Conservation (phyloP, 2,797 vertebrate species). For the Enteromius argenteus region DNA sequence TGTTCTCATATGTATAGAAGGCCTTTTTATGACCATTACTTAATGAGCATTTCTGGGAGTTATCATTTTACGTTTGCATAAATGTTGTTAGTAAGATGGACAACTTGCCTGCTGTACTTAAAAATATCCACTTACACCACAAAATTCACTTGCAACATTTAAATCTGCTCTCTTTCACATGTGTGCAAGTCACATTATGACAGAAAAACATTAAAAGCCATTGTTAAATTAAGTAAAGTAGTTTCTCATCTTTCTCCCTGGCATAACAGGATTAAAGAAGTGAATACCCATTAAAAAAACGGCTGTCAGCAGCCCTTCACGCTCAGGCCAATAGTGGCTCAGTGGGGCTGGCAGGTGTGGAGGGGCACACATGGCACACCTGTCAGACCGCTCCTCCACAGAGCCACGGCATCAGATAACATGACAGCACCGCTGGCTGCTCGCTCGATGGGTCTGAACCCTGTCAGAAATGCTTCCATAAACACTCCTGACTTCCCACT, state of each 20-base stretch:
- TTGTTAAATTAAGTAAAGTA: background rate
- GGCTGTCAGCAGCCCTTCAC: constrained; percentile 50
- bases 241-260: background rate
- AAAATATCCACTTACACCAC: background rate
- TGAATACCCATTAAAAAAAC: constrained; percentile 43
- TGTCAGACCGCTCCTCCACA: constrained; percentile 75
- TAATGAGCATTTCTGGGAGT: background rate
- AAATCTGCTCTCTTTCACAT: background rate
- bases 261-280: constrained; percentile 32
- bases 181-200: background rate
- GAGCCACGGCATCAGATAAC: constrained; percentile 75
- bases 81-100: constrained; percentile 1
- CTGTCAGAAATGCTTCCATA: constrained; percentile 80
- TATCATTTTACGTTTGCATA: background rate
- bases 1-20: background rate
- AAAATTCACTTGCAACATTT: background rate
- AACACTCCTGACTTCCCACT: constrained; percentile 77
- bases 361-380: constrained; percentile 75
- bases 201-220: background rate
- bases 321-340: constrained; percentile 53
- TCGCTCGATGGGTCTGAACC: constrained; percentile 75
- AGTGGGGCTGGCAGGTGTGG: constrained; percentile 57
- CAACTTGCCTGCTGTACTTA: background rate
- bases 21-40: background rate
- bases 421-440: constrained; percentile 75